Conservation (phyloP, 2,797 vertebrate species). For the Linurgus olivaceus region DNA sequence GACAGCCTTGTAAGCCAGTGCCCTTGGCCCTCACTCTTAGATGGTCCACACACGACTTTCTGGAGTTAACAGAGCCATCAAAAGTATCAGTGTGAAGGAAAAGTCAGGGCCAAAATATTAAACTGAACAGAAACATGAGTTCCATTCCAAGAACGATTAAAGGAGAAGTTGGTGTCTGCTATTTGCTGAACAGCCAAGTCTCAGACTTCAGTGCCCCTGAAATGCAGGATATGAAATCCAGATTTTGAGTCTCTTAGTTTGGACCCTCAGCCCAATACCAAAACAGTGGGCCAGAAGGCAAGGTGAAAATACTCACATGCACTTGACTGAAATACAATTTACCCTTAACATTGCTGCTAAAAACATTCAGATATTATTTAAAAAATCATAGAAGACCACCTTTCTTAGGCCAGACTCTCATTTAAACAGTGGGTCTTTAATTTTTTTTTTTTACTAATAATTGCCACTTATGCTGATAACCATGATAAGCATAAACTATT, state of each 20-base stretch:
- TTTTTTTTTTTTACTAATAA: not conserved
- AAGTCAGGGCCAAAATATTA: not conserved
- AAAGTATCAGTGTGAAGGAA: not conserved
- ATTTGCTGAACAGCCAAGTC: not conserved
- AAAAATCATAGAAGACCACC: not conserved
- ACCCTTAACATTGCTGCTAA: not conserved
- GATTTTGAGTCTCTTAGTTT: not conserved
- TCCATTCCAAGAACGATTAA: not conserved
- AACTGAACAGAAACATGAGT: not conserved
- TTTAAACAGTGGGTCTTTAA: not conserved
- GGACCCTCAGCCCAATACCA: not conserved
- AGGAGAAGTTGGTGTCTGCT: not conserved
- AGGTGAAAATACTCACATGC: not conserved
- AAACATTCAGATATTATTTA: not conserved
- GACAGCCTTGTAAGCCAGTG: accelerated
- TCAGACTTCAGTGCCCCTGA: not conserved
- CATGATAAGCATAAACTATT: not conserved
- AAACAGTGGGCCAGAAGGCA: not conserved
- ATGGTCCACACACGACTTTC: not conserved
- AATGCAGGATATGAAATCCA: not conserved
- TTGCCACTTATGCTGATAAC: not conserved
- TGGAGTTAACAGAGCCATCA: not conserved
- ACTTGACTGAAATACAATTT: not conserved
- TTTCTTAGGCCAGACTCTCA: not conserved
- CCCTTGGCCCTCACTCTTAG: not conserved